phyloP scores from a whole-genome alignment of 2,113 vertebrate genomes.

The Philantomba maxwellii region DNA sequence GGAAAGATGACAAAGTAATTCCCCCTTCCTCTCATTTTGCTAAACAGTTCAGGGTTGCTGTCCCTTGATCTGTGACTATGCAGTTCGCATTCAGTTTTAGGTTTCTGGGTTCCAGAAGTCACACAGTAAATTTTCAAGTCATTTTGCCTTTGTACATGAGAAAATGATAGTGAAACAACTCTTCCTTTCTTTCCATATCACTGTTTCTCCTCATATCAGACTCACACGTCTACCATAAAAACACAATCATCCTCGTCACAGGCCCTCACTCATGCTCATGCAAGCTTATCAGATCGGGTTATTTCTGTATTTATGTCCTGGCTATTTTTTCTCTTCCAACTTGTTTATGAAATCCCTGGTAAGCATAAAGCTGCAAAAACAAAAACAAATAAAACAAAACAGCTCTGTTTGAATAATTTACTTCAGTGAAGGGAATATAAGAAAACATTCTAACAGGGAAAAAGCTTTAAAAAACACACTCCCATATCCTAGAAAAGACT shows the following conservation, averaged over 20 bases:
- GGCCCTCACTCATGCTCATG: neutral
- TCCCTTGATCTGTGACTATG: neutral
- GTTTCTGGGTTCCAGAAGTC: neutral
- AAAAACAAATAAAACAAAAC: slow-evolving; percentile 61
- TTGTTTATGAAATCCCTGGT: slow-evolving; percentile 50
- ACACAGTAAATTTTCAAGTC: neutral
- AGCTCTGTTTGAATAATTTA: slow-evolving; percentile 58
- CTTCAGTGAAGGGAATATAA: slow-evolving; percentile 27
- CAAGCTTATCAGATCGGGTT: slow-evolving; percentile 24
- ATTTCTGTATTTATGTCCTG: slow-evolving; percentile 35
- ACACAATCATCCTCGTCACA: neutral
- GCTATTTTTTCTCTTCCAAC: slow-evolving; percentile 48
- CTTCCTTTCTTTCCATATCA: neutral
- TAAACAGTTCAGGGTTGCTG: neutral
- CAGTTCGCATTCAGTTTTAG: neutral
- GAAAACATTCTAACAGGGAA: slow-evolving; percentile 30
- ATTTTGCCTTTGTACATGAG: neutral
- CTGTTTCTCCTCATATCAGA: neutral
- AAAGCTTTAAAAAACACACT: neutral
- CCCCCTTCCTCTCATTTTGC: neutral
- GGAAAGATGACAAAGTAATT: neutral
- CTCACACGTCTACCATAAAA: neutral
- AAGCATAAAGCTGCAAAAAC: slow-evolving; percentile 59
- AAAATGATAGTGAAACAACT: neutral
- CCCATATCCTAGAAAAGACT: slow-evolving; percentile 3